Evolutionary conservation across 1,140 invertebrate genomes (phyloP), one percentile per base, ranked within the genome.

Genomic region (Bombus balteatus): DNA sequence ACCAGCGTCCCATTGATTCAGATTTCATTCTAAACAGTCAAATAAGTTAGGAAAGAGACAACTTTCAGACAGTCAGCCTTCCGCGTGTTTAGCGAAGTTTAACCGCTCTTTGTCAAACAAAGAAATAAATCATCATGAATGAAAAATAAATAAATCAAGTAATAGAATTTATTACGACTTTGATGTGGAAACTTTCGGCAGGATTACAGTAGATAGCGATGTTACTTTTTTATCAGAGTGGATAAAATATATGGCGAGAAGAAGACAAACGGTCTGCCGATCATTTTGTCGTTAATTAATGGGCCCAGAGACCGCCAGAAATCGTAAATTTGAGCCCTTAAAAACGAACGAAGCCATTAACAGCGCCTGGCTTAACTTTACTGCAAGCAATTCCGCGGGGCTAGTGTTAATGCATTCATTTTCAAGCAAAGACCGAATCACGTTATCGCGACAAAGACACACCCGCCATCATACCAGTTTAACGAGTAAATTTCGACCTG

Each of bases 321-420:
- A 85, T 57, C 57, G 65, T 70, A 65, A 88, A 78, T 57, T 72
- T 22, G 6, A 53, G 25, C 15, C 18, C 12, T 41, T 77, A 65
- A 72, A 25, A 37, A 74, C 66, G 57, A 32, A 70, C 47, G 66
- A 68, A 37, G 65, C 18, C 82, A 18, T 85, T 76, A 87, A 79
- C 78, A 59, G 62, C 47, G 32, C 25, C 3, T 8, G 53, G 5
- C n/a, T 34, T 86, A 70, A 77, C 72, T 79, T 87, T 84, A 88
- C 25, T 57, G 65, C 65, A 34, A 70, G 82, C 59, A 68, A 76
- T 72, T 80, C 15, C 41, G 37, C 18, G 28, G 32, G 28, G 37
- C 28, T 83, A 83, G 34, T 85, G 62, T 83, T 39, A 83, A 88
- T 65, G 66, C 65, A 47, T 53, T 53, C 72, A 81, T 73, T 68